phyloP scores from a whole-genome alignment of 2,888 invertebrate species.

The Hemicrepidius hirtus region DNA sequence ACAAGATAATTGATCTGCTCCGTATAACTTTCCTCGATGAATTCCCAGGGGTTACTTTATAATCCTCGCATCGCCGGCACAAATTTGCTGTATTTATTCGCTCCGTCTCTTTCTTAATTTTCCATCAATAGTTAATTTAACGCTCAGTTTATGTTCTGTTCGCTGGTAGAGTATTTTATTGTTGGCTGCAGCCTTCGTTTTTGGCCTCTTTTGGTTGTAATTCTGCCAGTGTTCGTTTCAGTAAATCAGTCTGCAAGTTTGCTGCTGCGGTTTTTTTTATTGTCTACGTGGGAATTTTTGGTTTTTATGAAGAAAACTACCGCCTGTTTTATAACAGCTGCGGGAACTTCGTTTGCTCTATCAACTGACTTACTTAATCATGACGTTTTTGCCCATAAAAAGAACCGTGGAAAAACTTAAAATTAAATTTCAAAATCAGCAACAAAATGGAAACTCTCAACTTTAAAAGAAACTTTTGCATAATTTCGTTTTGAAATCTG shows the following conservation, averaged over 20 bases:
- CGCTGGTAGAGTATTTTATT: conserved; percentile 39
- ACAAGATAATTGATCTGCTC: conserved; percentile 40
- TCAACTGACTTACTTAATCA: conserved; percentile 7
- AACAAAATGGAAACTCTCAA: not conserved
- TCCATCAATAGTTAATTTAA: conserved; percentile 49
- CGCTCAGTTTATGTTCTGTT: conserved; percentile 39
- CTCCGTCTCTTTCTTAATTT: conserved; percentile 42
- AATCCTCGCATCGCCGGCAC: conserved; percentile 11
- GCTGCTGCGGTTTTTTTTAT: conserved; percentile 38
- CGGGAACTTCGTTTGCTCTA: conserved; percentile 15
- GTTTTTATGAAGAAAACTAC: conserved; percentile 39
- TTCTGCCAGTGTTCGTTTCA: conserved; percentile 47
- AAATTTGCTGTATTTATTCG: conserved; percentile 21
- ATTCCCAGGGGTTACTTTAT: conserved; percentile 23
- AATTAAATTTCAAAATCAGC: conserved; percentile 9
- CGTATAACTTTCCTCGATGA: conserved; percentile 23
- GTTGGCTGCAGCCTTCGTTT: conserved; percentile 41
- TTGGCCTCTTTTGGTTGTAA: conserved; percentile 45
- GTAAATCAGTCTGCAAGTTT: conserved; percentile 48
- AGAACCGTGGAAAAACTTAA: not conserved
- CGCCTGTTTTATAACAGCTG: conserved; percentile 33
- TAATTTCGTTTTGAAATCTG: conserved; percentile 7
- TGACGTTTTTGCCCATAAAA: not conserved
- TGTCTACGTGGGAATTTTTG: conserved; percentile 45
- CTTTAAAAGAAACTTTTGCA: not conserved